These are phyloP conservation scores for Eledona agricola DNA, from an alignment of 2,888 invertebrate species.

Conservation along the genomic window DNA sequence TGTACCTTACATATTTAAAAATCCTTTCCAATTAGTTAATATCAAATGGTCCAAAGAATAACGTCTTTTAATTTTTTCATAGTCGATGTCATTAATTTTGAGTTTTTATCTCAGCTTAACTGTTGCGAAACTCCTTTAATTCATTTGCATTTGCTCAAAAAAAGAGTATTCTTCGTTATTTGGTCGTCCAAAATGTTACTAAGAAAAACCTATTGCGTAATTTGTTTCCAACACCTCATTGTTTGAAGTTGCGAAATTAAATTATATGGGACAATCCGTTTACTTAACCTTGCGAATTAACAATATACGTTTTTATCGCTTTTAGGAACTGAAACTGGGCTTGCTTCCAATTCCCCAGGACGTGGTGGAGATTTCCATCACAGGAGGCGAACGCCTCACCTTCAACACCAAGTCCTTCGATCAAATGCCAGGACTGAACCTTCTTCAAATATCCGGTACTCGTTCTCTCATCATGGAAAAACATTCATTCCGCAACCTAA, in stretches of 20 bases:
- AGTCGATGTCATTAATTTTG: neutral
- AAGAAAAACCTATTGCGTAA: too few species aligned
- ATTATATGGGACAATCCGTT: neutral
- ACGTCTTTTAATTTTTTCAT: too few species aligned
- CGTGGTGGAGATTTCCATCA: slow-evolving; percentile 68
- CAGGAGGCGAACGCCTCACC: slow-evolving; percentile 66
- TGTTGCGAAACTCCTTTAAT: too few species aligned
- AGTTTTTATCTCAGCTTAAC: too few species aligned
- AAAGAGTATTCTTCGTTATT: too few species aligned
- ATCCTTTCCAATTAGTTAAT: too few species aligned
- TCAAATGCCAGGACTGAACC: slow-evolving; percentile 65
- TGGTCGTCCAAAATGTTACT: too few species aligned
- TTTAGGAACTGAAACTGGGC: slow-evolving; percentile 64
- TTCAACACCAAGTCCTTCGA: slow-evolving; percentile 69
- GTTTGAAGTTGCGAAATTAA: too few species aligned
- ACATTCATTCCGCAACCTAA: slow-evolving; percentile 70
- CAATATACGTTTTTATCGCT: slow-evolving; percentile 41
- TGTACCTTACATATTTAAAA: too few species aligned
- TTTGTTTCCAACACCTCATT: too few species aligned
- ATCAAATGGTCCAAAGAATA: too few species aligned
- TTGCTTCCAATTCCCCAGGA: slow-evolving; percentile 67
- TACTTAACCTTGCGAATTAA: neutral
- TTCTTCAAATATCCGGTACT: slow-evolving; percentile 66
- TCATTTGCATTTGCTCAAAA: too few species aligned
- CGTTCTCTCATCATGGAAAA: slow-evolving; percentile 67